Conservation (phyloP, 2,113 vertebrate species). For the Bubo blakistoni region DNA sequence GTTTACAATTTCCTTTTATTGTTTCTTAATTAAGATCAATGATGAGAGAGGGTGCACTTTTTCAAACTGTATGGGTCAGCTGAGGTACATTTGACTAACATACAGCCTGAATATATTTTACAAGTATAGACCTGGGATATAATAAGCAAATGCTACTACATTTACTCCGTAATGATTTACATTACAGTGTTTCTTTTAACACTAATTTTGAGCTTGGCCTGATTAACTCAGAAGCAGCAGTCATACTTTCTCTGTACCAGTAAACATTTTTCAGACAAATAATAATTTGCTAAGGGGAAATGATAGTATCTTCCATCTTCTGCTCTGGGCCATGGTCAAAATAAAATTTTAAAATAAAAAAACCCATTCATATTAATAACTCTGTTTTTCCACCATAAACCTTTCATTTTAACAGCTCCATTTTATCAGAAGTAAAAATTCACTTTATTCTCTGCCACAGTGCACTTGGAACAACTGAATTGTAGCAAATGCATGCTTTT, state of each 20-base stretch:
- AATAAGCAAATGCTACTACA: neutral
- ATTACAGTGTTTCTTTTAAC: neutral
- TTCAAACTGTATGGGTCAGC: neutral
- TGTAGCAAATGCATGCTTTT: constrained; percentile 56
- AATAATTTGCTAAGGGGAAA: neutral
- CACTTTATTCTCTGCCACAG: constrained; percentile 23
- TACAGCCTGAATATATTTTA: neutral
- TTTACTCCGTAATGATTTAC: neutral
- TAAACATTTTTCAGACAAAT: neutral
- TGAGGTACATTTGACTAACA: constrained; percentile 10
- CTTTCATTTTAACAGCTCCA: constrained; percentile 46
- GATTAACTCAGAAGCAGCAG: neutral
- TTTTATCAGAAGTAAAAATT: constrained; percentile 43
- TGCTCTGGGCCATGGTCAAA: constrained; percentile 31
- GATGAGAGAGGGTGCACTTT: neutral
- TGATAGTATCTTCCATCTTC: constrained; percentile 20
- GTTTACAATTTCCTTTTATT: neutral
- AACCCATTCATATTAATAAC: constrained; percentile 1
- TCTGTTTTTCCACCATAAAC: constrained; percentile 40
- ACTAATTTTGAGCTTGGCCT: neutral
- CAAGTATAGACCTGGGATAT: neutral
- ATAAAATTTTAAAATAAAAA: constrained; percentile 38
- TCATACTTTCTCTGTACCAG: neutral
- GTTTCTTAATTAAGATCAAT: constrained; percentile 20
- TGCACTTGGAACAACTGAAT: constrained; percentile 36